phyloP scores from a whole-genome alignment of 1,140 invertebrate genomes.

The Anthonomus grandis region DNA sequence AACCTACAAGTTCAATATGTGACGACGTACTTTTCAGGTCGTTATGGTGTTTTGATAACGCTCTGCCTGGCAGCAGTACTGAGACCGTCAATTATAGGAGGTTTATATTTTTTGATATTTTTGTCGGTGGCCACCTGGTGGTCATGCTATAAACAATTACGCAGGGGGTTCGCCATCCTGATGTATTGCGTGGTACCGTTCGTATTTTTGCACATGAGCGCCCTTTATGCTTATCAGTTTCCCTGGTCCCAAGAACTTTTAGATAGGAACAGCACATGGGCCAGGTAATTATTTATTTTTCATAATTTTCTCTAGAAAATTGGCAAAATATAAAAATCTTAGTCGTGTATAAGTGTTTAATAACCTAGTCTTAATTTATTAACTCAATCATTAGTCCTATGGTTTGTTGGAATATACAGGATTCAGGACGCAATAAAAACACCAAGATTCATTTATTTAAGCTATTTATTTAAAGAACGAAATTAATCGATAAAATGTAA shows the following conservation, averaged over 20 bases:
- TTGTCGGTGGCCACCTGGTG: constrained; percentile 83
- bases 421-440: too few relatives aligned
- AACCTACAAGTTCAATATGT: too few relatives aligned
- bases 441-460: too few relatives aligned
- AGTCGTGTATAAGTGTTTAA: too few relatives aligned
- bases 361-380: too few relatives aligned
- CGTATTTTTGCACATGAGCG: constrained; percentile 70
- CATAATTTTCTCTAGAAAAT: too few relatives aligned
- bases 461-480: too few relatives aligned
- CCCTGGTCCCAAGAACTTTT: constrained; percentile 75
- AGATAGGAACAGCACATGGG: constrained; percentile 63
- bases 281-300: constrained; percentile 53
- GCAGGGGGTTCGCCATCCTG: constrained; percentile 68
- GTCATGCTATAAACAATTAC: constrained; percentile 74
- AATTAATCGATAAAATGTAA: too few relatives aligned
- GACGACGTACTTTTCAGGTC: constrained; percentile 59
- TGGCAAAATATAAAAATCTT: too few relatives aligned
- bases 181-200: constrained; percentile 70
- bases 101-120: constrained; percentile 85
- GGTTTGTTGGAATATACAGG: too few relatives aligned
- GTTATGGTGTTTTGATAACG: constrained; percentile 65
- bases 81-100: constrained; percentile 72
- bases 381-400: too few relatives aligned
- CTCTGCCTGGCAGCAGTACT: constrained; percentile 76
- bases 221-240: constrained; percentile 83